Evolutionary conservation across 1,140 invertebrate species (phyloP).

Genomic region (Gyrodactylus bullatarudis): DNA sequence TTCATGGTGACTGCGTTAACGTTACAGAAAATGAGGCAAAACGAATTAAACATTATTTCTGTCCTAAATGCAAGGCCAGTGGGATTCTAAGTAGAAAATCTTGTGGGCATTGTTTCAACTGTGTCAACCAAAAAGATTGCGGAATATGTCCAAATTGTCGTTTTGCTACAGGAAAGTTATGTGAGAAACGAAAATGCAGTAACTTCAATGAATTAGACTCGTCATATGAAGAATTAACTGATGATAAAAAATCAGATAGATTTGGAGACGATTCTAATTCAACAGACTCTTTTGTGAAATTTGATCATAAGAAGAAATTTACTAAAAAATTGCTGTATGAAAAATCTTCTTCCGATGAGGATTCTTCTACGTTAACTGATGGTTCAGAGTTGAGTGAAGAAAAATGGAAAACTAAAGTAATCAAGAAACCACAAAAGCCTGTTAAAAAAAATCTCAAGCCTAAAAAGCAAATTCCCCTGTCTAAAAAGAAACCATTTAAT

Average conservation of each 20-base stretch:
- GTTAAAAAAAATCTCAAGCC: neutral
- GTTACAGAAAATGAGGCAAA: slow-evolving; percentile 66
- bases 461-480: neutral
- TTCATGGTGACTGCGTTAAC: slow-evolving; percentile 79
- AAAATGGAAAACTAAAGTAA: neutral
- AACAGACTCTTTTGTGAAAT: no score
- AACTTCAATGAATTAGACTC: neutral
- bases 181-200: neutral
- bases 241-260: neutral
- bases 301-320: neutral
- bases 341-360: neutral
- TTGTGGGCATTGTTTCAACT: neutral
- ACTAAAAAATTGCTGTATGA: neutral
- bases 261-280: neutral
- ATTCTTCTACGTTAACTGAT: neutral
- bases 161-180: neutral
- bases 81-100: neutral
- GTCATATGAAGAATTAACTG: neutral
- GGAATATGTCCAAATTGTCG: neutral
- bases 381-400: neutral
- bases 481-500: neutral
- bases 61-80: slow-evolving; percentile 38
- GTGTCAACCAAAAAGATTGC: neutral
- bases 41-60: slow-evolving; percentile 64
- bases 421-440: neutral